A percentile compares a stretch with the other conserved stretches of the same genome.
phyloP scores from a whole-genome alignment of 2,113 vertebrate species.

The Murina feae region DNA sequence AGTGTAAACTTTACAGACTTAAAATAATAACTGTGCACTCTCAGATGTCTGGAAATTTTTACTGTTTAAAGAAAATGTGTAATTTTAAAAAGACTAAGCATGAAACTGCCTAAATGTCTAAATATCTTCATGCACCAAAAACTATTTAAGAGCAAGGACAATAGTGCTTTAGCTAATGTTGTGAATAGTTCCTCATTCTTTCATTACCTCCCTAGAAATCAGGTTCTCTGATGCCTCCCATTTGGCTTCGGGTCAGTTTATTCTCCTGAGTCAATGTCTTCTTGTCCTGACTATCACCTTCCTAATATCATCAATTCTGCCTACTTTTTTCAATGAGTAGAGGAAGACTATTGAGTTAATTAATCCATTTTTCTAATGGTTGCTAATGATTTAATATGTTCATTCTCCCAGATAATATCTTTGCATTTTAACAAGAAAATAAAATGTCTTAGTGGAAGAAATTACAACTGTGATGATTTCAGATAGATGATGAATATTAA shows the following conservation, averaged over 20 bases:
- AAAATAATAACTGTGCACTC: not conserved
- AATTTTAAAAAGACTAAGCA: not conserved
- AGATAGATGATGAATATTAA: slow-evolving; percentile 40
- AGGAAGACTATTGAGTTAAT: slow-evolving; percentile 27
- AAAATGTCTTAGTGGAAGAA: slow-evolving; percentile 20
- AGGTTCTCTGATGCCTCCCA: not conserved
- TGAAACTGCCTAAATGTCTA: not conserved
- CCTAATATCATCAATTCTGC: not conserved
- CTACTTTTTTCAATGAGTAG: not conserved
- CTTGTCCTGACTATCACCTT: not conserved
- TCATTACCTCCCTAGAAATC: not conserved
- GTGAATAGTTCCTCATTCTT: not conserved
- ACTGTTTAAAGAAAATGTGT: not conserved
- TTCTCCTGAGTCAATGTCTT: not conserved
- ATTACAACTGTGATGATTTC: slow-evolving; percentile 31
- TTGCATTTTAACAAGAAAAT: slow-evolving; percentile 61
- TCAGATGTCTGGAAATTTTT: not conserved
- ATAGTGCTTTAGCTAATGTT: not conserved
- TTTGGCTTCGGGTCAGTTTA: not conserved
- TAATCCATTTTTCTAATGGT: slow-evolving; percentile 34
- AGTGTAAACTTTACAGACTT: not conserved
- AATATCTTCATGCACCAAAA: not conserved
- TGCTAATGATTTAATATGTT: slow-evolving; percentile 42
- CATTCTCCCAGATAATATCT: slow-evolving; percentile 48
- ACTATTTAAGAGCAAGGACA: not conserved